phyloP scores from a whole-genome alignment of 2,113 vertebrate genomes.

The Spizaetus ornatus region DNA sequence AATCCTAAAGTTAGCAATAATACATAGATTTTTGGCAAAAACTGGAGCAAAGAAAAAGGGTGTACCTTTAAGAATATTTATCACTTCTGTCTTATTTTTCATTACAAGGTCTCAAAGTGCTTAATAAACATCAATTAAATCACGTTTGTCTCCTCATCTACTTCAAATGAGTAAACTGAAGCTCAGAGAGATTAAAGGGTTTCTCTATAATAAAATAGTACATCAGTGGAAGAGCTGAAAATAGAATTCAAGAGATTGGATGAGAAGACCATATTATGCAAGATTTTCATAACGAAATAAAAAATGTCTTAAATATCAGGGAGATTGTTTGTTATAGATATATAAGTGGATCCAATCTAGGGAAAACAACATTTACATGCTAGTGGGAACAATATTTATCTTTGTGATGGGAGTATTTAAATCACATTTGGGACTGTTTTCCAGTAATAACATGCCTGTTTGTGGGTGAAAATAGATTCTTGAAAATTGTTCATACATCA shows the following conservation, averaged over 20 bases:
- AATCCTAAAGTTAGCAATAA: background rate
- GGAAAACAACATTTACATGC: background rate
- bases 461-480: background rate
- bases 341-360: background rate
- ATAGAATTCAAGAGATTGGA: background rate
- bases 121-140: slow-evolving; percentile 25
- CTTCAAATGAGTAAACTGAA: background rate
- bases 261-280: background rate
- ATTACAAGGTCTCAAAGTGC: background rate
- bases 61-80: background rate
- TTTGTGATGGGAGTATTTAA: background rate
- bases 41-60: background rate
- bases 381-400: background rate
- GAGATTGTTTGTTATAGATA: background rate
- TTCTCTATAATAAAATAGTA: background rate
- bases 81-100: background rate
- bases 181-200: background rate
- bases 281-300: background rate
- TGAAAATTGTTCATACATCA: background rate
- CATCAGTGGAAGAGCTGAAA: background rate
- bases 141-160: background rate
- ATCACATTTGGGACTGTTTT: background rate
- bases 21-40: background rate
- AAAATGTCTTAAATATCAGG: background rate
- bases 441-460: background rate